These are phyloP conservation scores for Hydropsyche betteni DNA, from an alignment of 2,888 invertebrate genomes.

Conservation along the genomic window DNA sequence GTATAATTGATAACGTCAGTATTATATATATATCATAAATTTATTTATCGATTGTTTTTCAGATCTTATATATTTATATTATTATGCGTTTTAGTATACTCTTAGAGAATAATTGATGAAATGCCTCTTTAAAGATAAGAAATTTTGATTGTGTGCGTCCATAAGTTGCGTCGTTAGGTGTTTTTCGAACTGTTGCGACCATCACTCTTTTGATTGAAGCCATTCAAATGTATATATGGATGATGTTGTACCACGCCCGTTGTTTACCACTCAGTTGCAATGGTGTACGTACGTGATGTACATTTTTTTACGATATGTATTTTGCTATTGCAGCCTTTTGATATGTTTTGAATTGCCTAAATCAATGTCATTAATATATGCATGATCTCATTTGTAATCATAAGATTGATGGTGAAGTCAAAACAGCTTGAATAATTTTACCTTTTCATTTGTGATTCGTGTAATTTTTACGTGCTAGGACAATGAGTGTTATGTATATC, in stretches of 20 bases:
- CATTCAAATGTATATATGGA: constrained; percentile 41
- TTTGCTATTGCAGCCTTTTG: constrained; percentile 3
- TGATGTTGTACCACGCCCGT: constrained; percentile 1
- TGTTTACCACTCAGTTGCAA: constrained; percentile 7
- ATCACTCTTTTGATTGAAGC: constrained; percentile 40
- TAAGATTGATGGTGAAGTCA: constrained; percentile 38
- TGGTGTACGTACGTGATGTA: constrained; percentile 16
- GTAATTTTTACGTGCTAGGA: constrained; percentile 51
- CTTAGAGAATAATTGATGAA: constrained; percentile 43
- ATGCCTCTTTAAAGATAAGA: constrained; percentile 46
- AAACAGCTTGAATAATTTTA: constrained; percentile 39
- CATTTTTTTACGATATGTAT: background rate
- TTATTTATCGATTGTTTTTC: constrained; percentile 19
- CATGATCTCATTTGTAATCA: constrained; percentile 44
- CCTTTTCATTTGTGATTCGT: constrained; percentile 49
- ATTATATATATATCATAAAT: constrained; percentile 10
- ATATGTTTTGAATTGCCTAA: background rate
- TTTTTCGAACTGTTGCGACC: constrained; percentile 40
- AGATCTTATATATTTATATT: constrained; percentile 11
- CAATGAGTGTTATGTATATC: constrained; percentile 51
- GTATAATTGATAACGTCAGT: constrained; percentile 23
- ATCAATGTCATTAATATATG: constrained; percentile 35
- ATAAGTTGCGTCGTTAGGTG: constrained; percentile 62
- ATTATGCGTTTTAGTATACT: constrained; percentile 28
- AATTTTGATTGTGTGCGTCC: constrained; percentile 61